Conservation (phyloP, 2,113 vertebrate genomes). For the Pica pica region DNA sequence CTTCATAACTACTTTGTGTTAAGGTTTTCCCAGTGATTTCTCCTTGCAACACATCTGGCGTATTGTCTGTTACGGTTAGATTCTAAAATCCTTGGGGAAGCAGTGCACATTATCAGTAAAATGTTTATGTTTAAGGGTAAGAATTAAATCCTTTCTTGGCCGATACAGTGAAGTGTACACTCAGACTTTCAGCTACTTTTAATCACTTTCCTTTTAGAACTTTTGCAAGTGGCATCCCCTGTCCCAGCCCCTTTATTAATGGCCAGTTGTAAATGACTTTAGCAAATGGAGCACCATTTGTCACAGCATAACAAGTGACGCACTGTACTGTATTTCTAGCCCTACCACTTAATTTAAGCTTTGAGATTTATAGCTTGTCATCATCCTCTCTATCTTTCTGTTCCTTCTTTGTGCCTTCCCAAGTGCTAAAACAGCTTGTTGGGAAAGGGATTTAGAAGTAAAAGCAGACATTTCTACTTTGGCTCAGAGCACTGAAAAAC, state of each 20-base stretch:
- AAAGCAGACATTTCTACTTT: conserved; percentile 50
- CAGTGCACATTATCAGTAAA: conserved; percentile 58
- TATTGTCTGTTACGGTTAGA: conserved; percentile 53
- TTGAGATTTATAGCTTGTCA: conserved; percentile 69
- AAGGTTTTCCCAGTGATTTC: conserved; percentile 55
- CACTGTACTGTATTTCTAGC: conserved; percentile 62
- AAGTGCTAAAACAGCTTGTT: conserved; percentile 60
- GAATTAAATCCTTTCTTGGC: conserved; percentile 57
- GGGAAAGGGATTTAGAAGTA: conserved; percentile 24
- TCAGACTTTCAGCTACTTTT: conserved; percentile 35
- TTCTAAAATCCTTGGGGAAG: conserved; percentile 58
- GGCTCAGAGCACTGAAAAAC: conserved; percentile 12
- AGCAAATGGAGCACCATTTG: conserved; percentile 72
- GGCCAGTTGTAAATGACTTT: conserved; percentile 71
- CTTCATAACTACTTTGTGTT: conserved; percentile 28
- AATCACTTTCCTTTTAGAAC: conserved; percentile 49
- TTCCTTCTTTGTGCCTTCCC: conserved; percentile 68
- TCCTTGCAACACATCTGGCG: conserved; percentile 22
- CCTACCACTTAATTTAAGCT: conserved; percentile 67
- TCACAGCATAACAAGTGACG: conserved; percentile 68
- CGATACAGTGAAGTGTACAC: neutral
- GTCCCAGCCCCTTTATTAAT: conserved; percentile 64
- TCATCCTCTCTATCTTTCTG: conserved; percentile 66
- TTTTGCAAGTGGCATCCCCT: conserved; percentile 29
- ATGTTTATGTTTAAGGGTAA: conserved; percentile 56